Base-by-base conservation (phyloP, 2,113 vertebrate species). In the Peucedramus taeniatus region DNA sequence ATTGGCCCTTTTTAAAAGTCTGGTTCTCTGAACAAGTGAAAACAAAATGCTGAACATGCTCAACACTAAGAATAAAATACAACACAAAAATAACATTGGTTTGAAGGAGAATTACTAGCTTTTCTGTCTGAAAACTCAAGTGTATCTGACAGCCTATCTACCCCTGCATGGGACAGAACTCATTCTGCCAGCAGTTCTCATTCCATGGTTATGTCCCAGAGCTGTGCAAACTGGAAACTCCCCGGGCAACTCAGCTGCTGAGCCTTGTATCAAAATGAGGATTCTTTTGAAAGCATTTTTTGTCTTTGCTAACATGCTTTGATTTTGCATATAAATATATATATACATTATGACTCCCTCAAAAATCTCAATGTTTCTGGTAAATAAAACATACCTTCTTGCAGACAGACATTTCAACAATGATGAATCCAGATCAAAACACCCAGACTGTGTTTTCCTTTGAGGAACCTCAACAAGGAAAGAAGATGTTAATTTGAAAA, bases 391-490 rank as follows among this genome's bases (percentile, higher is more conserved):
- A 71, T 98, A 99, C 99, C 99, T 99, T 98, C 98, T 99, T 96
- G 98, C 98, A 97, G 98, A 98, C 83, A 99, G 97, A 96, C 97
- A 98, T 97, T 99, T 99, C 97, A 98, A 98, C 95, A 99, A 96
- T 45, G 99, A 99, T 39, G 98, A 98, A 98, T 99, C 99, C 96
- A 99, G 98, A 98, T 99, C 98, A 98, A 99, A 99, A 97, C 98
- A 99, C 91, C 99, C 99, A 33, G 99, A 99, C 69, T 99, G 99
- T 96, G 98, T 98, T 98, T 98, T 99, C 93, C 99, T 99, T 97
- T 99, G 99, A 97, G 99, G 99, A 98, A 99, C 99, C 99, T 99
- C 97, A 95, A 89, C 75, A 96, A 66, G 94, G 35, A 95, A 97
- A 81, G 78, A 77, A 64, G 44, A 81, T 35, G 96, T 45, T 97